A percentile compares a stretch with the other conserved stretches of the same genome.
phyloP scores from a whole-genome alignment of 1,140 invertebrate genomes.

The Eumeta japonica region DNA sequence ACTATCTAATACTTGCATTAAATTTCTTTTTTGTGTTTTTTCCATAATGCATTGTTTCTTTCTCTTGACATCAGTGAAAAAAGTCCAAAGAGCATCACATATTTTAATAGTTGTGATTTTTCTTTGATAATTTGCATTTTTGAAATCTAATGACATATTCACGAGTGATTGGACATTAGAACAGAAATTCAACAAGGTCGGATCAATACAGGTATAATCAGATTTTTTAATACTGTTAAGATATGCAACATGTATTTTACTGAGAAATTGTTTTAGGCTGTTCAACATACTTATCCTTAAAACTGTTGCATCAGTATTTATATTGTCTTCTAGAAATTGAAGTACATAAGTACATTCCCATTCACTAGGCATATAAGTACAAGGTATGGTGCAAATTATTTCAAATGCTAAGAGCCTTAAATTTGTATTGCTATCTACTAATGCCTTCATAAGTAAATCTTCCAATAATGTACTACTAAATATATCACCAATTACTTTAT shows the following conservation, averaged over 20 bases:
- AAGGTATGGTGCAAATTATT: slow-evolving; percentile 32
- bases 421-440: slow-evolving; percentile 26
- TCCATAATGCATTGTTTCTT: slow-evolving; percentile 21
- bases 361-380: slow-evolving; percentile 17
- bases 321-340: slow-evolving; percentile 36
- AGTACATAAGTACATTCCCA: slow-evolving; percentile 30
- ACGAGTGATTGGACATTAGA: slow-evolving; percentile 29
- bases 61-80: slow-evolving; percentile 24
- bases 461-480: not conserved
- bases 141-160: slow-evolving; percentile 22
- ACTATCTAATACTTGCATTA: slow-evolving; percentile 19
- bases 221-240: slow-evolving; percentile 16
- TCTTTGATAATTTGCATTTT: slow-evolving; percentile 53
- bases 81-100: slow-evolving; percentile 21
- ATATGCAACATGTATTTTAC: slow-evolving; percentile 21
- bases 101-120: slow-evolving; percentile 42
- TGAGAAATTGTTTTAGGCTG: slow-evolving; percentile 31
- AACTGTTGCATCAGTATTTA: slow-evolving; percentile 46
- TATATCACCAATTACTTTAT: slow-evolving; percentile 14
- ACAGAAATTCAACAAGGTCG: slow-evolving; percentile 23
- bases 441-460: slow-evolving; percentile 13
- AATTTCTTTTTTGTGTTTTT: slow-evolving; percentile 8
- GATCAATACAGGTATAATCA: slow-evolving; percentile 9
- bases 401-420: slow-evolving; percentile 43
- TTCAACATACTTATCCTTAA: slow-evolving; percentile 42